Evolutionary conservation across 1,140 invertebrate species (phyloP).

Genomic region (Caenorhabditis elegans): DNA sequence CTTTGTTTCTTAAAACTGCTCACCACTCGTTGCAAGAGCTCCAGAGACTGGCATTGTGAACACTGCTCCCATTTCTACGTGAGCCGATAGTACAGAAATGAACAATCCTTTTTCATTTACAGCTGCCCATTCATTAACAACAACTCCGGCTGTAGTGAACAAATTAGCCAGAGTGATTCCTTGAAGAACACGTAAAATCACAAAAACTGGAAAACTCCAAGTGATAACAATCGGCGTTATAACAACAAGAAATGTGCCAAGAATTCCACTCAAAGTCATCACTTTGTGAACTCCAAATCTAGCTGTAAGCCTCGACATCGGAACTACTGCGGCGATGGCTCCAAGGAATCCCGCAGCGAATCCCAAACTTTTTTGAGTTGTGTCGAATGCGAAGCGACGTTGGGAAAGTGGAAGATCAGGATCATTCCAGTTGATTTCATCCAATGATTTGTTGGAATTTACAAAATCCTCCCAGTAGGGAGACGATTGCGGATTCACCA

Average conservation of each 20-base stretch:
- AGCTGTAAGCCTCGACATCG: neutral
- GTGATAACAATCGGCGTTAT: conserved; percentile 36
- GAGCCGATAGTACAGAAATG: conserved; percentile 47
- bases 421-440: conserved; percentile 33
- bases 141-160: conserved; percentile 43
- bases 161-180: conserved; percentile 42
- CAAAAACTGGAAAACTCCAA: conserved; percentile 37
- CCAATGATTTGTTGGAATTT: neutral
- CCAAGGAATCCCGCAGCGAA: conserved; percentile 39
- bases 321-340: neutral
- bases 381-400: conserved; percentile 37
- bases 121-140: conserved; percentile 43
- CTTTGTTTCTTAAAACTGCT: neutral
- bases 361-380: conserved; percentile 25
- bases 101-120: conserved; percentile 47
- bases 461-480: conserved; percentile 29
- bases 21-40: conserved; percentile 30
- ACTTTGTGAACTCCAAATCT: conserved; percentile 36
- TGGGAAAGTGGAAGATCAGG: conserved; percentile 32
- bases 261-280: conserved; percentile 19
- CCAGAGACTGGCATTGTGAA: conserved; percentile 48
- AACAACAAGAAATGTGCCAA: neutral
- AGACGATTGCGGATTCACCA: conserved; percentile 42
- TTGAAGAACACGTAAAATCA: conserved; percentile 41
- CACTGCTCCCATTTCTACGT: conserved; percentile 40